These are phyloP conservation scores for Heptranchias perlo DNA, from an alignment of 2,113 vertebrate species.

Conservation along the genomic window DNA sequence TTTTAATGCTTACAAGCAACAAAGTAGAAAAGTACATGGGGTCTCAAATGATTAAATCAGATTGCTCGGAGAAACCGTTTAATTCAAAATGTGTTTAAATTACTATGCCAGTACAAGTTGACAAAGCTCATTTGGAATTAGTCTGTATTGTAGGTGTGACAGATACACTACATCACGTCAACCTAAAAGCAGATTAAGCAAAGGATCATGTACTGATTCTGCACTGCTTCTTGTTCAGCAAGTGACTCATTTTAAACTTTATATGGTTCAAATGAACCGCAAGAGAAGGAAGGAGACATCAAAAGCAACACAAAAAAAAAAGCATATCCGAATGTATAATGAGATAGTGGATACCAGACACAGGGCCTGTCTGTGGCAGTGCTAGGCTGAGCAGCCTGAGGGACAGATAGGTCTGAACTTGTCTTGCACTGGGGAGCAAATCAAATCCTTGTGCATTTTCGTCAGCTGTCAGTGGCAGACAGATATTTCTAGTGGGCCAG, in stretches of 20 bases:
- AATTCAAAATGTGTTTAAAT: not conserved
- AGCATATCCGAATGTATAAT: slow-evolving; percentile 40
- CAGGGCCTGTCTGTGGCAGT: slow-evolving; percentile 38
- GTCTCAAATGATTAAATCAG: not conserved
- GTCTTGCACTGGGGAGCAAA: slow-evolving; percentile 67
- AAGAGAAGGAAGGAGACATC: slow-evolving; percentile 32
- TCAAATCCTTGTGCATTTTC: slow-evolving; percentile 75
- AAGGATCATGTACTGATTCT: slow-evolving; percentile 8
- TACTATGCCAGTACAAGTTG: not conserved
- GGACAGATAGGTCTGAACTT: slow-evolving; percentile 68
- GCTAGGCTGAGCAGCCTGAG: slow-evolving; percentile 40
- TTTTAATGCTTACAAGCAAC: not conserved
- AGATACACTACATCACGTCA: slow-evolving; percentile 19
- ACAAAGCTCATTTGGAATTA: slow-evolving; percentile 29
- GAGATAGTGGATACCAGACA: slow-evolving; percentile 43
- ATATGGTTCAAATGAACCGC: slow-evolving; percentile 26
- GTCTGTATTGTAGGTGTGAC: slow-evolving; percentile 21
- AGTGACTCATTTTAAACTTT: slow-evolving; percentile 32
- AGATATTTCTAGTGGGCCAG: slow-evolving; percentile 71
- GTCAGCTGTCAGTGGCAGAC: slow-evolving; percentile 77
- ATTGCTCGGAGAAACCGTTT: not conserved
- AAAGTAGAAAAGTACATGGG: not conserved
- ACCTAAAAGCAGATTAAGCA: slow-evolving; percentile 23
- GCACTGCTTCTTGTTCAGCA: slow-evolving; percentile 8
- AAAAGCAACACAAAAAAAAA: slow-evolving; percentile 25